Evolutionary conservation across 2,797 vertebrate species (phyloP), one percentile per base, ranked within the genome.

Genomic region (Protosalanx chinensis): DNA sequence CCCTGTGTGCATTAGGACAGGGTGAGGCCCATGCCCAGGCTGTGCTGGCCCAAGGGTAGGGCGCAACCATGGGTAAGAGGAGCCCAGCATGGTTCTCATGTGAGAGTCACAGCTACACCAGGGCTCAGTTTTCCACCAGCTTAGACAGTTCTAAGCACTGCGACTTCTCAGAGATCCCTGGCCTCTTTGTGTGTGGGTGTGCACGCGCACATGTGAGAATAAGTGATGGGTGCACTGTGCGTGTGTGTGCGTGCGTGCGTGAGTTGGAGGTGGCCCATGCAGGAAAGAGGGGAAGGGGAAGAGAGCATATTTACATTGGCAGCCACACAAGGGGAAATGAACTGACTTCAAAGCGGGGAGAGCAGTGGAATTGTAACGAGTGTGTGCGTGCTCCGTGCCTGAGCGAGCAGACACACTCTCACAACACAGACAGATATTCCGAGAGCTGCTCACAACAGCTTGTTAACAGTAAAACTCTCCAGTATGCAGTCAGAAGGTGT

Each of bases 331-430:
- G 89, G 91, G 91, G 90, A 91, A 93, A 90, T 85, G 74, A 91
- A 91, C 88, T 90, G 88, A 91, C 92, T 93, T 96, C 93, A 95
- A 94, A 96, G 93, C 78, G 1, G 76, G 72, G 72, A 72, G 78
- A 81, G 82, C 84, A 85, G 87, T 82, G 88, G 88, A 90, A 88
- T 88, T 89, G 85, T 88, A 85, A 86, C 86, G 85, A 4, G 69
- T 87, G 85, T 81, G 83, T 72, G 82, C 83, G 84, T 83, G 84
- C 84, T 88, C 87, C 82, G 87, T 66, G 86, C 86, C 86, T 88
- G 83, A 90, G 81, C 81, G 79, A 79, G 78, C 85, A 87, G 83
- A 83, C 83, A 49, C 73, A 79, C 86, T 85, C 80, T 87, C 65
- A 76, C 82, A 87, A 87, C 84, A 85, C 81, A 84, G 67, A 83